Base-by-base conservation (phyloP, 2,888 invertebrate species). In the Sesia apiformis region DNA sequence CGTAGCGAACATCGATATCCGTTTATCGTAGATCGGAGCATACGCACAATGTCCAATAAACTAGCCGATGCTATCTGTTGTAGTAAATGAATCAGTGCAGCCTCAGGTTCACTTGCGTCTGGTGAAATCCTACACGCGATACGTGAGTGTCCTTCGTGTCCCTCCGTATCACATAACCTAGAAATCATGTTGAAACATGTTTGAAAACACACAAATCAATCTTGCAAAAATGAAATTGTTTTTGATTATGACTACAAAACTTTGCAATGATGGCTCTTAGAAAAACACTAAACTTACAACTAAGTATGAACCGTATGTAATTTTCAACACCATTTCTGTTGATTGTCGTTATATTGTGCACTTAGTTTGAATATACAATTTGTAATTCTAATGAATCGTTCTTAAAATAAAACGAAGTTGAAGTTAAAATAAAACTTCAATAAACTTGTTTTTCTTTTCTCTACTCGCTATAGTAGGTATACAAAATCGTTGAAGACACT, bases 41-140 rank as follows among this genome's bases (percentile, higher is more conserved):
- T 73, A 77, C 76, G 76, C 80, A 86, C 87, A 87, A 86, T 85
- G 84, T 84, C 76, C 83, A 83, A 89, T 89, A 89, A 87, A 89
- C 80, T 76, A 86, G 73, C 62, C 64, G 84, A 84, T 81, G 67
- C 65, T 84, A 87, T 88, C 87, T 72, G 74, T 76, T 72, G 69
- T 76, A 76, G 81, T 80, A 83, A 86, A 84, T 87, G 86, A 82
- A 84, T 87, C 88, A 83, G 83, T 78, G 73, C 72, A 58, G 59
- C 62, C 55, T 58, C 57, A 57, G 59, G 46, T 46, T 46, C 38
- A 8, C 38, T 61, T 62, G 64, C 56, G 53, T 62, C 62, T 60
- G 59, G 58, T 58, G 66, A 59, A 69, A 72, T 68, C 60, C 59
- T 61, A 69, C 60, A 63, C 63, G 61, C 56, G 59, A 58, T n/a